Base-by-base conservation (phyloP, 2,888 invertebrate species). In the Tetramorium bicarinatum region DNA sequence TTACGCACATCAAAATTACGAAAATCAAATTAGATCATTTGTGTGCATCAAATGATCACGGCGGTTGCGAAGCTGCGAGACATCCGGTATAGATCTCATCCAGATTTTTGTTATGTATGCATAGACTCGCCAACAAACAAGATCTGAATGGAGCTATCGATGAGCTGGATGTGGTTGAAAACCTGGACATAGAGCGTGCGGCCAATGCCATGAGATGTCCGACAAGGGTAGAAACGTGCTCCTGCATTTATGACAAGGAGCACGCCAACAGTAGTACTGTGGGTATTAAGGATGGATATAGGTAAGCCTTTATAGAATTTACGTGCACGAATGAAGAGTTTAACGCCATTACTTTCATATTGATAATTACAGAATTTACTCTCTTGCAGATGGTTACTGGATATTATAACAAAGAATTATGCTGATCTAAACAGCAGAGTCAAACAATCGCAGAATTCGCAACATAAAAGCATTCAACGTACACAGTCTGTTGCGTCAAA, bases 111-210 rank as follows among this genome's bases (percentile, higher is more conserved):
- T 79, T 34, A 69, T 52, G 29, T 52, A 59, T 69, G 41, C 44
- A 62, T 93, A 97, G 97, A 86, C 95, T 98, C 87, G 98, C 98
- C 0, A 98, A 98, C 94, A 98, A 99, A 93, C 98, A 98, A 93
- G 98, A 99, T 95, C 95, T 97, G 85, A 95, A 96, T 47, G 97
- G 97, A 67, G 98, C 98, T 0, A 93, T 98, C 79, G 98, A 98
- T 92, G 98, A 98, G 94, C 95, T 97, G 41, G 98, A 98, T 91
- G 95, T 98, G 18, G 97, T 97, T 41, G 97, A 98, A 91, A 96
- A 96, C 91, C 95, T 98, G 44, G 96, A 97, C 87, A 96, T 98
- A 18, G 98, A 98, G 92, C 95, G 96, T 7, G 93, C 97, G 29
- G 98, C 98, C 0, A 98, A 98, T 94, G 95, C 95, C 88, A 97